These are phyloP conservation scores for Misgurnus mizolepis DNA, from an alignment of 2,113 vertebrate genomes.

Conservation along the genomic window DNA sequence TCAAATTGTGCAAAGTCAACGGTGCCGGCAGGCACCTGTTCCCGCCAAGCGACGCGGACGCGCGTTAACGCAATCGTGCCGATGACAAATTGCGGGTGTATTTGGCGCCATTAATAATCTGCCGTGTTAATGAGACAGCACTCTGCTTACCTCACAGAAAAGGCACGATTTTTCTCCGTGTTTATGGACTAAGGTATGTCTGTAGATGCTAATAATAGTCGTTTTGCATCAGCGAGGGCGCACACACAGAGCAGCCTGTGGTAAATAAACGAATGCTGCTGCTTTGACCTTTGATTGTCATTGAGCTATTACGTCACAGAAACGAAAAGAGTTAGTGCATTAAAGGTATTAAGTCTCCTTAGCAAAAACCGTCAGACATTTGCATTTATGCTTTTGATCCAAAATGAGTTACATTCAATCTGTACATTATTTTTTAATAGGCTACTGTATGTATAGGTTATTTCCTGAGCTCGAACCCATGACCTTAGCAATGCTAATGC, in stretches of 20 bases:
- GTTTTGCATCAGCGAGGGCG: background rate
- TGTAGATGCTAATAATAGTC: no score
- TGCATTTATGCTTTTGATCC: no score
- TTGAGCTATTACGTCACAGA: slow-evolving; percentile 57
- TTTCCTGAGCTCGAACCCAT: no score
- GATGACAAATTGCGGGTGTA: slow-evolving; percentile 15
- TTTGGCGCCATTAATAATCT: slow-evolving; percentile 13
- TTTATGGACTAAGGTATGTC: background rate
- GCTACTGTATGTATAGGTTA: no score
- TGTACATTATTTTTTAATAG: no score
- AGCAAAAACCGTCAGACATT: no score
- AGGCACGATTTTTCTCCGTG: background rate
- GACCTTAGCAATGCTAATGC: no score
- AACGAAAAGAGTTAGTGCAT: slow-evolving; percentile 10
- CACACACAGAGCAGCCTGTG: slow-evolving; percentile 52
- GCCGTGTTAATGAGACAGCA: background rate
- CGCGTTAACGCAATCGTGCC: background rate
- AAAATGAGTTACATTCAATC: no score
- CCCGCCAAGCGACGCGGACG: slow-evolving; percentile 1
- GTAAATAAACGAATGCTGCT: slow-evolving; percentile 50
- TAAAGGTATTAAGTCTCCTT: no score
- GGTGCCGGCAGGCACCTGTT: slow-evolving; percentile 29
- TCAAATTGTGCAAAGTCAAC: slow-evolving; percentile 57
- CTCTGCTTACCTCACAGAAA: background rate
- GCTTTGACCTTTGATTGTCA: slow-evolving; percentile 74